Evolutionary conservation across 2,113 vertebrate species (phyloP).

Genomic region (Serilophus lunatus): DNA sequence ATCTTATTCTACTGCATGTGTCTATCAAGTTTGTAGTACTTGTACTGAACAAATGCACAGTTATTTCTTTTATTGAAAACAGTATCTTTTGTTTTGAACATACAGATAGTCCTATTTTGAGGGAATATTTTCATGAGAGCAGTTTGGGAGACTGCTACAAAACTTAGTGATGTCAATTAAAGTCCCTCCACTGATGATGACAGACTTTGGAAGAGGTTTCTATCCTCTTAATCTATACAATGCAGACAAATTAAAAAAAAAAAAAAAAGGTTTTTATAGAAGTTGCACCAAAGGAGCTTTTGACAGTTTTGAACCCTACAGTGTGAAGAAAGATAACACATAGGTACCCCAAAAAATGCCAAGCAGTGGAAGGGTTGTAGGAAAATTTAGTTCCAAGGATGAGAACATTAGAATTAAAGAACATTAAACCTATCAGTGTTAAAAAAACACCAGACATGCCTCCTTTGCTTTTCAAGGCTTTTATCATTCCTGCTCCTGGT

Average conservation of each 20-base stretch:
- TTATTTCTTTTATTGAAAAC: not conserved
- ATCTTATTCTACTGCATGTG: not conserved
- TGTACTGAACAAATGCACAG: not conserved
- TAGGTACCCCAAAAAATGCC: too few relatives aligned
- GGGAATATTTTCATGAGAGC: not conserved
- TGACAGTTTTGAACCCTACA: not conserved
- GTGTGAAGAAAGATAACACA: too few relatives aligned
- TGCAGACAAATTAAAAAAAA: not conserved
- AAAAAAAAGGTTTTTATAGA: not conserved
- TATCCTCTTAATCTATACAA: not conserved
- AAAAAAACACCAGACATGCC: too few relatives aligned
- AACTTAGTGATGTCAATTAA: not conserved
- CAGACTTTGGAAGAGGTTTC: not conserved
- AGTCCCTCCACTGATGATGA: not conserved
- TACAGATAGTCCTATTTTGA: not conserved
- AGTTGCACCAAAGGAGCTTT: not conserved
- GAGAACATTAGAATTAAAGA: too few relatives aligned
- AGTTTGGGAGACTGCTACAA: not conserved
- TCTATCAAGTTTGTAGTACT: not conserved
- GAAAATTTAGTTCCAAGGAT: too few relatives aligned
- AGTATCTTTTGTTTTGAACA: not conserved
- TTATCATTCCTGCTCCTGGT: too few relatives aligned
- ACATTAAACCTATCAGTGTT: too few relatives aligned
- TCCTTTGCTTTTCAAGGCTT: too few relatives aligned
- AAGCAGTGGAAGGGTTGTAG: too few relatives aligned